Conservation (phyloP, 2,888 invertebrate species). For the Tenthredo scrophulariae region DNA sequence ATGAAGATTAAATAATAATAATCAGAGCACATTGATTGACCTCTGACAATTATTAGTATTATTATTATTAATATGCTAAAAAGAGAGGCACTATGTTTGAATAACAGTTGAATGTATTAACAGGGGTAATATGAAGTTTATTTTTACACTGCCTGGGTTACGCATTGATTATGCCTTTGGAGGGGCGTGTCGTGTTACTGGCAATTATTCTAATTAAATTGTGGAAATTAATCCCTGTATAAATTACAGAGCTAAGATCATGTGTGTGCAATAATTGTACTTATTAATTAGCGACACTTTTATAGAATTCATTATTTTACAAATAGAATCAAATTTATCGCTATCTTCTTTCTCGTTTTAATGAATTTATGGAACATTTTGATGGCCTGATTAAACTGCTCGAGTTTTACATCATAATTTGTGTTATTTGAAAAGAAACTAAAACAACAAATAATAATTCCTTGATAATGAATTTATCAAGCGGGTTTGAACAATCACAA, state of each 20-base stretch:
- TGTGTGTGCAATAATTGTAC: constrained; percentile 44
- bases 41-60: not conserved
- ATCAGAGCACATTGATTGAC: not conserved
- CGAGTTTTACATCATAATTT: not conserved
- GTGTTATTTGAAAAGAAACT: not conserved
- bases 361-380: not conserved
- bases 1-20: not conserved
- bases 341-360: not conserved
- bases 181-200: not conserved
- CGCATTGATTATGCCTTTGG: constrained; percentile 4
- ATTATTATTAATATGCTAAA: not conserved
- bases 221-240: constrained; percentile 14
- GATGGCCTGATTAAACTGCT: not conserved
- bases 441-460: not conserved
- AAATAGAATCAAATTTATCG: not conserved
- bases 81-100: not conserved
- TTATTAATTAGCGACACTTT: constrained; percentile 36
- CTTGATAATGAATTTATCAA: not conserved
- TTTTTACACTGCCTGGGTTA: constrained; percentile 43
- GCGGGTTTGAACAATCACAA: not conserved
- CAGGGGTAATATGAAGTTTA: constrained; percentile 42
- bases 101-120: not conserved
- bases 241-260: constrained; percentile 7
- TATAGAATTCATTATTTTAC: constrained; percentile 10
- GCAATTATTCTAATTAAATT: constrained; percentile 39